phyloP scores from a whole-genome alignment of 2,113 vertebrate species.

The Cheilinus undulatus region DNA sequence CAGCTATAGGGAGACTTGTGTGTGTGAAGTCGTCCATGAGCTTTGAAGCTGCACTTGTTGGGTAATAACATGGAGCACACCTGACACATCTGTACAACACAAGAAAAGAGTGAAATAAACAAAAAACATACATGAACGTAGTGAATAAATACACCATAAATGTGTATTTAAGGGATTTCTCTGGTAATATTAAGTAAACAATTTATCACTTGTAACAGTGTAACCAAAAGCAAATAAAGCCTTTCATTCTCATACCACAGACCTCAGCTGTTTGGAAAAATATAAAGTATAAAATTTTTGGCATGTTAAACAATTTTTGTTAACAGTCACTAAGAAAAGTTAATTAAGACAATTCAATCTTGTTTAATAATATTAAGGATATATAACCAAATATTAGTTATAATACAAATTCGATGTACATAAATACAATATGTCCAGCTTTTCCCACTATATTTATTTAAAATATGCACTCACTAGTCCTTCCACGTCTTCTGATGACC shows the following conservation, averaged over 20 bases:
- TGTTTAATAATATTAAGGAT: no score
- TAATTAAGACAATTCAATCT: no score
- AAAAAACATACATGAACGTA: not conserved
- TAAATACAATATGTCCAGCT: not conserved
- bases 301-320: no score
- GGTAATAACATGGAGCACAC: constrained; percentile 96
- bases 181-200: no score
- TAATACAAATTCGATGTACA: no score
- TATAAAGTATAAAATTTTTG: no score
- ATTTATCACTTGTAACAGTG: no score
- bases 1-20: constrained; percentile 97
- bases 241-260: no score
- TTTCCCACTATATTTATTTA: not conserved
- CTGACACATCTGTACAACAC: constrained; percentile 87
- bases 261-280: no score
- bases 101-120: not conserved
- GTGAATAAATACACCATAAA: not conserved
- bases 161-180: not conserved
- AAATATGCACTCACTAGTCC: constrained; percentile 88
- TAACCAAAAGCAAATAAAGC: no score
- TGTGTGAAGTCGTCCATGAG: constrained; percentile 92
- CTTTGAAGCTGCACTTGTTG: constrained; percentile 94
- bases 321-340: no score
- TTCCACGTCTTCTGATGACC: constrained; percentile 87
- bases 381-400: no score